Conservation (phyloP, 1,140 invertebrate species). For the Neodiprion lecontei region DNA sequence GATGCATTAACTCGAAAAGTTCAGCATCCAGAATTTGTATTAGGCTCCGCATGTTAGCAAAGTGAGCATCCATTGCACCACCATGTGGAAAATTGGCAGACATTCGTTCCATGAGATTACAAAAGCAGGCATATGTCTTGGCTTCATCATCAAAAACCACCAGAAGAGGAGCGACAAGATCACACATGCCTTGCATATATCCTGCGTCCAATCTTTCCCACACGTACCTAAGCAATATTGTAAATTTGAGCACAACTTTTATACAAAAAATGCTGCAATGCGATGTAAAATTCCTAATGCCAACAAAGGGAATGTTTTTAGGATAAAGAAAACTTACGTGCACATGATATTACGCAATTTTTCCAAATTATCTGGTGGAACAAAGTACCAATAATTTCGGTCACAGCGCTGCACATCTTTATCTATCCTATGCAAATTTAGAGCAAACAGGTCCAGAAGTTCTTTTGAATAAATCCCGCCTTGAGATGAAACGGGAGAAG, state of each 20-base stretch:
- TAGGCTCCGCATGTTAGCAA: constrained; percentile 90
- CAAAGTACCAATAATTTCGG: constrained; percentile 91
- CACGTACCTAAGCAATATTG: constrained; percentile 75
- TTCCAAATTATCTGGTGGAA: constrained; percentile 83
- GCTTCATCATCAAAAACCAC: constrained; percentile 94
- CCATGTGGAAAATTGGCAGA: constrained; percentile 92
- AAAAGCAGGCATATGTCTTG: constrained; percentile 91
- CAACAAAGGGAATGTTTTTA: constrained; percentile 11
- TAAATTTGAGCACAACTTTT: background rate
- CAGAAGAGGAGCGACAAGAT: constrained; percentile 89
- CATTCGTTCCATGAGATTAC: constrained; percentile 89
- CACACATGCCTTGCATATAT: constrained; percentile 95
- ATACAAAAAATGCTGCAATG: background rate
- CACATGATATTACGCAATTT: constrained; percentile 96
- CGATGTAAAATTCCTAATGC: background rate
- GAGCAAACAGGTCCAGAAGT: constrained; percentile 83
- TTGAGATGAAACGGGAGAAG: constrained; percentile 77
- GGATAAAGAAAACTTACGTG: constrained; percentile 71
- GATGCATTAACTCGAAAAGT: constrained; percentile 93
- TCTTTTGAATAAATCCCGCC: constrained; percentile 88
- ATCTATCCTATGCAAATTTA: constrained; percentile 93
- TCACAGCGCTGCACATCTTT: constrained; percentile 97
- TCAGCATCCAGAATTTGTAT: constrained; percentile 92
- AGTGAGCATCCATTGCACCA: constrained; percentile 92
- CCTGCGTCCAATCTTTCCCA: constrained; percentile 94